These are phyloP conservation scores for Rhynchotus rufescens DNA, from an alignment of 2,797 vertebrate genomes.

Conservation along the genomic window DNA sequence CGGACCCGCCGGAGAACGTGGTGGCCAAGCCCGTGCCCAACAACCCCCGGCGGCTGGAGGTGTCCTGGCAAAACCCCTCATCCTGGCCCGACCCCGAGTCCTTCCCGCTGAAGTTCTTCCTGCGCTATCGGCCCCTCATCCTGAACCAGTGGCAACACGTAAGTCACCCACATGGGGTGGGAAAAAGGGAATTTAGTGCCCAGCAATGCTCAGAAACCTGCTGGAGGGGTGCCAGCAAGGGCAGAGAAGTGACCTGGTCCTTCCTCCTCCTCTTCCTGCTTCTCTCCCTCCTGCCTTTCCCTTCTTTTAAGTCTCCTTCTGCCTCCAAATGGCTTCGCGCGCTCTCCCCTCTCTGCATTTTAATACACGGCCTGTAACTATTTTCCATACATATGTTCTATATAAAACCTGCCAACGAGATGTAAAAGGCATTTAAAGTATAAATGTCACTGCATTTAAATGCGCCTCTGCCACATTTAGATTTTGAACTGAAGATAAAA, in stretches of 20 bases:
- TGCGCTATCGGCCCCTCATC: conserved; percentile 95
- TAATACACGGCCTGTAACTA: conserved; percentile 27
- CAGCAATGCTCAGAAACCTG: not conserved
- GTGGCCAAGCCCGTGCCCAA: conserved; percentile 89
- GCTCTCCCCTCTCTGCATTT: not conserved
- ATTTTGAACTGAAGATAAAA: conserved; percentile 71
- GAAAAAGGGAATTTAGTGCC: not conserved
- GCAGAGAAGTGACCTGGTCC: not conserved
- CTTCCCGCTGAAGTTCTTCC: conserved; percentile 97
- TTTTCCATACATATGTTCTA: conserved; percentile 67
- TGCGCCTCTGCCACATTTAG: conserved; percentile 59
- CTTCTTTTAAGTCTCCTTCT: not conserved
- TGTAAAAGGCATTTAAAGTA: conserved; percentile 74
- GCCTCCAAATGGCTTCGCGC: conserved; percentile 18
- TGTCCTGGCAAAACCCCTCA: conserved; percentile 93
- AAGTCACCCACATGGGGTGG: conserved; percentile 66
- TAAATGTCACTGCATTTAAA: conserved; percentile 75
- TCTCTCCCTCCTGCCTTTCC: not conserved
- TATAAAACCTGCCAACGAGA: conserved; percentile 70
- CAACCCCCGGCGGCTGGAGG: conserved; percentile 90
- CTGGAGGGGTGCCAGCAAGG: too few relatives aligned
- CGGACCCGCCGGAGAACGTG: conserved; percentile 94
- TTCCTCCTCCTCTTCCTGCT: not conserved
- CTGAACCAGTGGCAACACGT: conserved; percentile 97
- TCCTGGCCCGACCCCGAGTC: conserved; percentile 95